A percentile compares a stretch with the other conserved stretches of the same genome.
phyloP scores from a whole-genome alignment of 2,888 invertebrate species.

The Cryptocheilus praepositus region DNA sequence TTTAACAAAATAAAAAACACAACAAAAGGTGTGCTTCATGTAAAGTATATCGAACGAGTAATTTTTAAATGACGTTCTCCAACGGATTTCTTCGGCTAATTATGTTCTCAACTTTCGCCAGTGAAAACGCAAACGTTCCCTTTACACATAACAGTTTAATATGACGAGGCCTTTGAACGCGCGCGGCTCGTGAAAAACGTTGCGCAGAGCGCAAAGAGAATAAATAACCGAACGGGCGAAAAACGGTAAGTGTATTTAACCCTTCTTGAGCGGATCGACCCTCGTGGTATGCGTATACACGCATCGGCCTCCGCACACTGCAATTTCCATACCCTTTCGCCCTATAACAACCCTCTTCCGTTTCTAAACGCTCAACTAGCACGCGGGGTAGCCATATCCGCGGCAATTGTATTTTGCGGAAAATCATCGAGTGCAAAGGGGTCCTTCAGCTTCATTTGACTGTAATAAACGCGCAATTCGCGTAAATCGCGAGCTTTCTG shows the following conservation, averaged over 20 bases:
- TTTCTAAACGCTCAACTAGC: not conserved
- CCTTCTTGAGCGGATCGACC: not conserved
- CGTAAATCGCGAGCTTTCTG: conserved; percentile 50
- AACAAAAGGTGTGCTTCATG: no score
- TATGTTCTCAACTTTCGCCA: no score
- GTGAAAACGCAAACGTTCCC: no score
- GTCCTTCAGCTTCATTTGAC: conserved; percentile 49
- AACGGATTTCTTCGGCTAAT: no score
- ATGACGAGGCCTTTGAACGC: no score
- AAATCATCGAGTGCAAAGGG: conserved; percentile 34
- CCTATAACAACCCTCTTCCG: not conserved
- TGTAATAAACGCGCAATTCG: conserved; percentile 56
- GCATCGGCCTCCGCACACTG: not conserved
- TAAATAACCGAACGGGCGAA: conserved; percentile 5
- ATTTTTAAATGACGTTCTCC: no score
- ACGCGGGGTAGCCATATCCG: not conserved
- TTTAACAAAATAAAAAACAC: no score
- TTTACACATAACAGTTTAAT: no score
- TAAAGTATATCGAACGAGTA: no score
- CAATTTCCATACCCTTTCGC: not conserved
- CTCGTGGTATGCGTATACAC: not conserved
- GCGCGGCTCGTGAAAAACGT: no score
- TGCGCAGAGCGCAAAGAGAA: not conserved
- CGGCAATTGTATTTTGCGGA: conserved; percentile 34
- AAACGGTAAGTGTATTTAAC: not conserved